Percentiles rank a stretch among this genome's conserved stretches.
phyloP scores from a whole-genome alignment of 2,888 invertebrate genomes.

The Alentia gelatinosa region DNA sequence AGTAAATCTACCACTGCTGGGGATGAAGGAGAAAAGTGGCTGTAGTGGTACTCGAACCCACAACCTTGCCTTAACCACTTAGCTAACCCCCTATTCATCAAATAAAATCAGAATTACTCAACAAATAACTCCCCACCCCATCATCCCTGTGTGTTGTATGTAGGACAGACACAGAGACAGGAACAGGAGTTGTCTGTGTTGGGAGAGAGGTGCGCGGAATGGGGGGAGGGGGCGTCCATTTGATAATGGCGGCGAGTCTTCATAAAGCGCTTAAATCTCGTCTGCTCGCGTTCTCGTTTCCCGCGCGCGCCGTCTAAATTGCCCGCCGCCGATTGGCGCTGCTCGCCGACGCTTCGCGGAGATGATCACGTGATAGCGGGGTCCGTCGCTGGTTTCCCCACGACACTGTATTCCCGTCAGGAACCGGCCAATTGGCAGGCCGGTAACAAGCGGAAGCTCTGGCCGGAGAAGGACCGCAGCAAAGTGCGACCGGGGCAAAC shows the following conservation, averaged over 20 bases:
- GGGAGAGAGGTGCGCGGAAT: too few relatives aligned
- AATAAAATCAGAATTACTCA: too few relatives aligned
- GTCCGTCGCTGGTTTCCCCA: not conserved
- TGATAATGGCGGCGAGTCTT: not conserved
- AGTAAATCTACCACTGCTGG: too few relatives aligned
- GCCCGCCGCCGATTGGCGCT: conserved; percentile 11
- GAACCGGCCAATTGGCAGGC: conserved; percentile 7
- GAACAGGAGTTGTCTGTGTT: too few relatives aligned
- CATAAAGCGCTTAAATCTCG: conserved; percentile 39
- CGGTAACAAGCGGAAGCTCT: conserved; percentile 39
- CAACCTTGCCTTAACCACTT: too few relatives aligned
- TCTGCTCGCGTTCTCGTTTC: not conserved
- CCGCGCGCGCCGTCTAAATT: not conserved
- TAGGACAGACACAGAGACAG: too few relatives aligned
- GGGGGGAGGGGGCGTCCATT: not conserved
- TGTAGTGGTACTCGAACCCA: too few relatives aligned
- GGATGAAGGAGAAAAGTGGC: too few relatives aligned
- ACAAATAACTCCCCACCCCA: too few relatives aligned
- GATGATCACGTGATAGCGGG: conserved; percentile 39
- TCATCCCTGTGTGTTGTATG: too few relatives aligned
- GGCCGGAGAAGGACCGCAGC: not conserved
- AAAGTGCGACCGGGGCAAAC: not conserved
- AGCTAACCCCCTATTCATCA: too few relatives aligned
- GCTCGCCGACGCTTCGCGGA: not conserved
- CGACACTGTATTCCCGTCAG: conserved; percentile 5